Base-by-base conservation (phyloP, 2,113 vertebrate species). In the Rattus rattus region DNA sequence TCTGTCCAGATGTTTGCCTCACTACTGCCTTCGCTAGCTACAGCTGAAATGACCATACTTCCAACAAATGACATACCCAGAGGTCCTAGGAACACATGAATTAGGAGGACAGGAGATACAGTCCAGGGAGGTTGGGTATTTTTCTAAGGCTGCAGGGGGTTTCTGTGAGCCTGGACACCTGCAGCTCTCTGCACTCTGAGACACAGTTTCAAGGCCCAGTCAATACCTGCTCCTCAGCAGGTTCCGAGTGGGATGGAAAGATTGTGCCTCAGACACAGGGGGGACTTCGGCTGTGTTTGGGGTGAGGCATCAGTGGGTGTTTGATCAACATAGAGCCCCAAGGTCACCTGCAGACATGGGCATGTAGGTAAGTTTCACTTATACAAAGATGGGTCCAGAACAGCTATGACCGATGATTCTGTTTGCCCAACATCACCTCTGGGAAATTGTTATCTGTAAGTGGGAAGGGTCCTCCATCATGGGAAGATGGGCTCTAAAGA, bases 251-350 rank as follows among this genome's bases (percentile, higher is more conserved):
- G 63, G 33, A 26, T 9, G 22, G 14, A 26, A 43, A 17, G 17
- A 73, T 2, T 19, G 0, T 10, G 30, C 24, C 49, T 59, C 72
- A 2, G 80, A 70, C 89, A 91, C 43, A 85, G 80, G 33, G 86
- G 83, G 1, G 3, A 76, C 89, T 73, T 81, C 96, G 98, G 90
- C 92, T 97, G 75, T 91, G 88, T 93, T 94, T 88, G 49, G 67
- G 79, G 54, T 72, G 22, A 88, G 76, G 65, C 20, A 5, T 19
- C 83, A 91, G 33, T 4, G 5, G n/a, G 75, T 75, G 63, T 94
- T 88, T 92, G 72, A 89, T 76, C 81, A 96, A 95, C 85, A 96
- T 0, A 0, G 79, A 87, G 28, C 22, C 90, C 67, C 24, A 12
- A 92, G 86, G 59, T 17, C 12, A 2, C 79, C 80, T 92, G 33